Base-by-base conservation (phyloP, 2,888 invertebrate genomes). In the Orgyia antiqua region DNA sequence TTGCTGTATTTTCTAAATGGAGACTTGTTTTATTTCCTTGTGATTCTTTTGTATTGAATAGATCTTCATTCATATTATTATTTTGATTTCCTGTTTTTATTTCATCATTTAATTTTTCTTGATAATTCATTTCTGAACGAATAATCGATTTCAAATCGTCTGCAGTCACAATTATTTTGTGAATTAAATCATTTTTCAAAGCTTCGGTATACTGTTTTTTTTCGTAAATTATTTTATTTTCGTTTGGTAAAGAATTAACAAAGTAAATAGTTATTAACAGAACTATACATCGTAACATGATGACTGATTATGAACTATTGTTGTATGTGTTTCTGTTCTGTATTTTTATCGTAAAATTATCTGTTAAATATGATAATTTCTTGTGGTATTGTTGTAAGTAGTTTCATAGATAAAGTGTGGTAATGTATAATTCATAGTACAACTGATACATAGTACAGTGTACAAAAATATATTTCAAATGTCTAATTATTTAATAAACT, bases 221-320 rank as follows among this genome's bases (percentile, higher is more conserved):
- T 27, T 27, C 12, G 15, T 15, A 6, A 3, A 26, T 11, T 3
- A 12, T n/a, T 26, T 6, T 30, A 2, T 3, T 13, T 13, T 13
- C 25, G 3, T 19, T 30, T 24, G 28, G 28, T 10, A 31, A 8
- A 2, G 27, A 31, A 13, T 28, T 8, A 4, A 36, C 28, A 13
- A 25, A 1, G 10, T 21, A 2, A 21, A 26, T 21, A 5, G 13
- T 13, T 20, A 31, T 18, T 20, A 21, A 15, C 8, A 24, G 24
- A 8, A 24, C 1, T 12, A 24, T 11, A 3, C 5, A 8, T 19
- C 10, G 23, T 6, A 23, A 6, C 10, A 23, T 23, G 23, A 10
- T 7, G 23, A 23, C 23, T 10, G 20, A 8, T 8, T 20, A n/a
- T 20, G 20, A 2, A n/a, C 20, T 13, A n/a, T n/a, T n/a, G 7